Conservation (phyloP, 1,140 invertebrate species). For the Bombus balteatus region DNA sequence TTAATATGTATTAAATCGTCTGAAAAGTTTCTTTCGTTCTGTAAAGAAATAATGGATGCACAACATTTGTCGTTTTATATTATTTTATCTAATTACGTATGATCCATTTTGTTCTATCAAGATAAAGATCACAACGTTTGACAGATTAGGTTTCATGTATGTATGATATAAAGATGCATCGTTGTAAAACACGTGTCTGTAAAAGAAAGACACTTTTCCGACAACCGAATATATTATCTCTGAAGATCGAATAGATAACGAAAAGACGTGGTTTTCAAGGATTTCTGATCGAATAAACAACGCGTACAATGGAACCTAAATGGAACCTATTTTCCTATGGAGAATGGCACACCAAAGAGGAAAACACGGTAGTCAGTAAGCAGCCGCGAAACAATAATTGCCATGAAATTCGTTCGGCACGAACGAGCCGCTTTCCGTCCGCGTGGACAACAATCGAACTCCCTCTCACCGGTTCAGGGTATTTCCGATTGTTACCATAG, state of each 20-base stretch:
- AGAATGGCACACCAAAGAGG: neutral
- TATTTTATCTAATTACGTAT: too few relatives aligned
- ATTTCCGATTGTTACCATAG: constrained; percentile 59
- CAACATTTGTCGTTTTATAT: too few relatives aligned
- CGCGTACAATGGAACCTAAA: neutral
- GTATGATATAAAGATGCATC: too few relatives aligned
- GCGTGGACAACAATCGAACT: constrained; percentile 44
- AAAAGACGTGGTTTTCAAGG: neutral
- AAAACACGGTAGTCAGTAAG: neutral
- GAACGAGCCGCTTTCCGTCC: constrained; percentile 34
- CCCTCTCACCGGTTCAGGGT: constrained; percentile 6
- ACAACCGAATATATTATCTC: neutral
- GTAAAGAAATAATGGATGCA: too few relatives aligned
- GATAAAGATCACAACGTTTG: too few relatives aligned
- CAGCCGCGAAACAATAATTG: constrained; percentile 55
- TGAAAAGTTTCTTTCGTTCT: too few relatives aligned
- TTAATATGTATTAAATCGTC: too few relatives aligned
- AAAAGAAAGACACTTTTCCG: too few relatives aligned
- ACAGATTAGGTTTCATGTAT: too few relatives aligned
- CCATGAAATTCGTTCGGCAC: constrained; percentile 55
- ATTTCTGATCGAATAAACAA: neutral
- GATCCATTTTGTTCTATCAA: too few relatives aligned
- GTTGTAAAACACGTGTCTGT: too few relatives aligned
- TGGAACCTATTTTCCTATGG: neutral
- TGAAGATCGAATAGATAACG: neutral